Percentiles rank a stretch among this genome's conserved stretches.
Evolutionary conservation across 2,888 invertebrate species (phyloP).

Genomic region (Frankliniella fusca): DNA sequence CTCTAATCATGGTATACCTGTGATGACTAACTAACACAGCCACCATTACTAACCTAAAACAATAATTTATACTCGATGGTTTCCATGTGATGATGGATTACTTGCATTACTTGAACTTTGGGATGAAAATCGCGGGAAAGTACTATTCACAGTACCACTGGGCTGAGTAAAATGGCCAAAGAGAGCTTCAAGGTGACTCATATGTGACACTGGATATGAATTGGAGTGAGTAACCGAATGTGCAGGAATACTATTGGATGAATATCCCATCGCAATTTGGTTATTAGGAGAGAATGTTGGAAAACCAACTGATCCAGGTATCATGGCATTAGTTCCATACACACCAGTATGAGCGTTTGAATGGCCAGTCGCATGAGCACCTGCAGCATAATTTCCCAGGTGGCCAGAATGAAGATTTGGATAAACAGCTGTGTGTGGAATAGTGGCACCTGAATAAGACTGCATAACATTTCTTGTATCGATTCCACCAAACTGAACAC

Average conservation of each 20-base stretch:
- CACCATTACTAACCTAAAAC: neutral
- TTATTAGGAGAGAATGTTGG: neutral
- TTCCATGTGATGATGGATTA: neutral
- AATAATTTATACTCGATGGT: neutral
- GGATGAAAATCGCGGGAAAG: neutral
- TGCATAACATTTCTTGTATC: neutral
- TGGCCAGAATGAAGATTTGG: constrained; percentile 6
- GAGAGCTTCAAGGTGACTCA: constrained; percentile 4
- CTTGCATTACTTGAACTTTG: neutral
- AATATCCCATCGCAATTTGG: neutral
- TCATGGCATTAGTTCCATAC: neutral
- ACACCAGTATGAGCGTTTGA: neutral
- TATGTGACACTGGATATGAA: constrained; percentile 8
- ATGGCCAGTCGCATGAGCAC: neutral
- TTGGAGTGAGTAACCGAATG: neutral
- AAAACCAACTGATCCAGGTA: neutral
- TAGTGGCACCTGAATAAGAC: neutral
- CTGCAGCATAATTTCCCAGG: neutral
- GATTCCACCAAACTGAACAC: neutral
- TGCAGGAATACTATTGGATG: neutral
- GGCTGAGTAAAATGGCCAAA: constrained; percentile 1
- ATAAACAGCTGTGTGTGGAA: neutral
- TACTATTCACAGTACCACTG: neutral
- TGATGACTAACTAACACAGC: constrained; percentile 10
- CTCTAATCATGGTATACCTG: neutral